Percentiles rank a stretch among this genome's conserved stretches.
These are phyloP conservation scores for cat (Felis catus) DNA, from an alignment of 2,113 vertebrate genomes.

Conservation along the genomic window F.catus_Fca126_mat1.0 CM031415.1:13224501-13225000, in stretches of 20 bases:
- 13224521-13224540: neutral
- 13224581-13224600: neutral
- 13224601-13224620: neutral
- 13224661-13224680: neutral
- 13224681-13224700: neutral
- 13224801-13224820: neutral
- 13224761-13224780: neutral
- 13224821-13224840: neutral
- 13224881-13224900: neutral
- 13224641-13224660: neutral
- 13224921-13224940: neutral
- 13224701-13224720: neutral
- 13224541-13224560: rapidly evolving
- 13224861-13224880: neutral
- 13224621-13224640: neutral
- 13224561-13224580: neutral
- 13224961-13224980: neutral
- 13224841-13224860: neutral
- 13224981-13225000: too few species aligned
- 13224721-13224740: neutral
- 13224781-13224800: neutral
- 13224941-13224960: neutral
- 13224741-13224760: neutral
- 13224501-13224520: neutral
- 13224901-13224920: neutral